Base-by-base conservation (phyloP, 2,113 vertebrate species). In the Triplophysa siluroides region DNA sequence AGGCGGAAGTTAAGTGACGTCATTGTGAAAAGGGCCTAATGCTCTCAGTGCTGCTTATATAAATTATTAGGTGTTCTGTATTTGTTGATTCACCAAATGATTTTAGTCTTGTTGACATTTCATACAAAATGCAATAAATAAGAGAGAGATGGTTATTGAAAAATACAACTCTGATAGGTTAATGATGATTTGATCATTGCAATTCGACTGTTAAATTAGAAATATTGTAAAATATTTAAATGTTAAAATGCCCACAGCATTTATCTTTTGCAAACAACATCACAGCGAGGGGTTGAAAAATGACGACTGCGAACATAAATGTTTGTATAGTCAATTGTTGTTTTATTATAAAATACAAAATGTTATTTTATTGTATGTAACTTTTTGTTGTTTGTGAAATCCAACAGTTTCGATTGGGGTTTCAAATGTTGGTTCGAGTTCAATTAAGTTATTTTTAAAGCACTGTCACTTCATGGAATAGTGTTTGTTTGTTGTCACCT, bases 381-480 rank as follows among this genome's bases (percentile, higher is more conserved):
- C 33, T 58, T 60, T 14, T n/a, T 60, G 24, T 41, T 4, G 54
- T 61, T 52, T 73, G 52, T 12, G 56, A 38, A 23, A 72, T 72
- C 24, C 21, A 19, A 58, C 50, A 33, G 41, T 14, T n/a, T n/a
- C n/a, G n/a, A 12, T 73, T 73, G 50, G 33, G 19, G 23, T 73
- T 16, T 21, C 23, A 52, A 43, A 72, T 24, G 60, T 43, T 43
- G 43, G 10, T 10, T 43, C 4, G 43, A 11, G 54, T 61, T 45
- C n/a, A 74, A 74, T 74, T 43, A 74, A 74, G 7, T 8, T 60
- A n/a, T 43, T 61, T 24, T 74, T 7, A 74, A 61, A 61, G 54
- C n/a, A 41, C 5, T 4, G 29, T 43, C 43, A 43, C 43, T 43
- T 43, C 43, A 43, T 11, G 10, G 10, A 11, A 10, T 3, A 43